phyloP scores from a whole-genome alignment of 2,888 invertebrate species.

The Latrodectus elegans region DNA sequence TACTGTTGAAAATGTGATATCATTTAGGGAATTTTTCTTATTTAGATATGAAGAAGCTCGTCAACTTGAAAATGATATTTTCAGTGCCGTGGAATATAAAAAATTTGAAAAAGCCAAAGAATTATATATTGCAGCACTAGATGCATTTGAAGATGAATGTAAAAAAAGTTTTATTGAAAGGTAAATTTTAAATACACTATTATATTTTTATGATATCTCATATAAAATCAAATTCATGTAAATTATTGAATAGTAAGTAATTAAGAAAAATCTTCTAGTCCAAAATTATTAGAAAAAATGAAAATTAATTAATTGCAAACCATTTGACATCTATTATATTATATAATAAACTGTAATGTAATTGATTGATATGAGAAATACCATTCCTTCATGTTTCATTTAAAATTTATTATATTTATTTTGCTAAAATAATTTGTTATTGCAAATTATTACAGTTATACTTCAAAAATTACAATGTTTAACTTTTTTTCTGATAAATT shows the following conservation, averaged over 20 bases:
- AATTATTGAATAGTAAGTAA: no score
- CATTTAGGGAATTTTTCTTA: not conserved
- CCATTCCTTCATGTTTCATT: no score
- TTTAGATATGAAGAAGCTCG: slow-evolving; percentile 71
- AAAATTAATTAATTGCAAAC: not conserved
- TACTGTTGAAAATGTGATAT: not conserved
- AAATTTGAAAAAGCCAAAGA: slow-evolving; percentile 73
- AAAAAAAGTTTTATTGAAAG: slow-evolving; percentile 28
- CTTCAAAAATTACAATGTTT: no score
- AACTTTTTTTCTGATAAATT: no score
- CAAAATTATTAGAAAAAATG: no score
- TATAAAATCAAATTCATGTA: no score
- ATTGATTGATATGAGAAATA: no score
- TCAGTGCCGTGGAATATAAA: slow-evolving; percentile 73
- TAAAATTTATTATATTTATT: no score
- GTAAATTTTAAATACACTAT: slow-evolving; percentile 15
- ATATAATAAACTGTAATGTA: no score
- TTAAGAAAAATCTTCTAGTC: no score
- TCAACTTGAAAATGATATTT: slow-evolving; percentile 74
- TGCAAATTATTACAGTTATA: no score
- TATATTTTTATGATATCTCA: not conserved
- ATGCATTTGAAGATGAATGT: slow-evolving; percentile 45
- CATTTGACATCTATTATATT: not conserved
- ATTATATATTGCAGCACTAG: slow-evolving; percentile 71
- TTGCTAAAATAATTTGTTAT: no score